Evolutionary conservation across 2,113 vertebrate species (phyloP).

Genomic region (Suricata suricatta): DNA sequence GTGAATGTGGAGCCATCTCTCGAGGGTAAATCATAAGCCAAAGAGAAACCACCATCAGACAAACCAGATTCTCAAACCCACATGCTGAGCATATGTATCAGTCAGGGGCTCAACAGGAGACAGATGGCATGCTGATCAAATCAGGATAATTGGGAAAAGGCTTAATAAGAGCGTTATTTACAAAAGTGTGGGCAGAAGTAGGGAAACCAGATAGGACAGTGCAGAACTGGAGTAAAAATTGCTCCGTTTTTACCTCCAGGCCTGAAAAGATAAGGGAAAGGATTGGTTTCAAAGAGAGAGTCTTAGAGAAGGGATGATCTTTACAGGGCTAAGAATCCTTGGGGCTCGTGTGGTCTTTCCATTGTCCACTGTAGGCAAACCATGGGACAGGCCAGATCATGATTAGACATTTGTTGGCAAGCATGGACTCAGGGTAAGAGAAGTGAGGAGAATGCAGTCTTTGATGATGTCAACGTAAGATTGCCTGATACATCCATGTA

Average conservation of each 20-base stretch:
- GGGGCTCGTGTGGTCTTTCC: not conserved
- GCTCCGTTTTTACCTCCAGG: not conserved
- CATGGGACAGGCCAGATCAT: not conserved
- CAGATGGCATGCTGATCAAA: slow-evolving; percentile 53
- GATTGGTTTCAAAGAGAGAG: not conserved
- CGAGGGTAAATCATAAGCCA: slow-evolving; percentile 36
- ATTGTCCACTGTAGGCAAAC: not conserved
- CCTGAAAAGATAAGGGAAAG: not conserved
- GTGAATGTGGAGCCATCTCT: slow-evolving; percentile 33
- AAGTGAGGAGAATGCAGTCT: not conserved
- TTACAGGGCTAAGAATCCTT: not conserved
- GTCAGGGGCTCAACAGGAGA: slow-evolving; percentile 20
- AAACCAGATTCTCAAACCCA: slow-evolving; percentile 28
- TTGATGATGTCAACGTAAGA: not conserved
- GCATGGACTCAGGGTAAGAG: not conserved
- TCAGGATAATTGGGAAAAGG: slow-evolving; percentile 28
- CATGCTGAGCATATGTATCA: slow-evolving; percentile 52
- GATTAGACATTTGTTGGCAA: slow-evolving; percentile 6
- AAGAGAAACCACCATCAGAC: slow-evolving; percentile 25
- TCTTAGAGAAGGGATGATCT: not conserved
- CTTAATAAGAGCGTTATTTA: slow-evolving; percentile 51
- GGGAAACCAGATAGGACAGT: not conserved
- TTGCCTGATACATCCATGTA: not conserved
- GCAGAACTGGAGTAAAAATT: slow-evolving; percentile 29
- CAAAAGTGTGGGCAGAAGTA: not conserved